Base-by-base conservation (phyloP, 1,140 invertebrate genomes). In the Carposina sasakii region DNA sequence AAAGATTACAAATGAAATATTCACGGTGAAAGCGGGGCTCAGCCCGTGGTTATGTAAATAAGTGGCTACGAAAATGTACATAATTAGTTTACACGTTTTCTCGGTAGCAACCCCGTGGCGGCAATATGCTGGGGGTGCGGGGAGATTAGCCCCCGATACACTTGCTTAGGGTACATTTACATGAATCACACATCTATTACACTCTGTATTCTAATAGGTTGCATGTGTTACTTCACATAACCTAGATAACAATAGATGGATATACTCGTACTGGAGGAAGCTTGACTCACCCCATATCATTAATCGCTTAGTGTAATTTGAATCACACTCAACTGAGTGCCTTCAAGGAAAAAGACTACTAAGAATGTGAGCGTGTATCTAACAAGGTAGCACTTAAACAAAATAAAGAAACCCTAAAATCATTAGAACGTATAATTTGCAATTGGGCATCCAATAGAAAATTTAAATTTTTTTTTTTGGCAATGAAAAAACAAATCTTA, bases 61-160 rank as follows among this genome's bases (percentile, higher is more conserved):
- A 83, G 76, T 83, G 74, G 74, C 76, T 71, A 83, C 79, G 79
- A 83, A 83, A 83, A 83, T 74, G 77, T 83, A 83, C 72, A 83
- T 81, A 83, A 83, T 83, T 83, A 83, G 79, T 83, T 83, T 81
- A 81, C 77, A 81, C 76, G 73, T 83, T 81, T 76, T 74, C 77
- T 75, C 72, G 55, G 52, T n/a, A 47, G 23, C 60, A 65, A 58
- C 53, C 56, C 55, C 26, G 2, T 13, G 15, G 60, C 60, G 67
- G 67, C 76, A 78, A 76, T 76, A 76, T 74, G 68, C 60, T 54
- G 54, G 43, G 59, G 31, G 30, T 10, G 33, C 22, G 37, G 15
- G 39, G 59, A 71, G 71, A 77, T 78, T 68, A 74, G 59, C 59
- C 63, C 60, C 54, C 72, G 71, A 79, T 78, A 76, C 71, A 76